Evolutionary conservation across 2,797 vertebrate genomes (phyloP), one percentile per base, ranked within the genome.

Genomic region (Enteromius afrohamiltoni): DNA sequence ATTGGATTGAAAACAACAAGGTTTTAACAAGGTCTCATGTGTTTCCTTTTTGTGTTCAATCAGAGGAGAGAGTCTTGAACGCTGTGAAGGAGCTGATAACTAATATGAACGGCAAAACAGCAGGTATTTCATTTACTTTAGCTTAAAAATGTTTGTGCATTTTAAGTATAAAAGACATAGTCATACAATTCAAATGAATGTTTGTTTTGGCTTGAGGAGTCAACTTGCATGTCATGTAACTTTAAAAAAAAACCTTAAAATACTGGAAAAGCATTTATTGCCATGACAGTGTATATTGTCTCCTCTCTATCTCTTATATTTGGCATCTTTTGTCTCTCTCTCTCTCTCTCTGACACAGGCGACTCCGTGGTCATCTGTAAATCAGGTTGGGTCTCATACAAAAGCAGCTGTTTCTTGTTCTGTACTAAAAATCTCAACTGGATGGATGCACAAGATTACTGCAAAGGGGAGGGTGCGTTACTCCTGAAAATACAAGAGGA

Each of bases 401-500:
- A 3, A 10, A 67, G 47, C 19, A 79, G 21, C 45, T 86, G 85
- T 69, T 86, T 78, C n/a, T 55, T 83, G 0, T 79, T 86, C 37
- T 86, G 76, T 21, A 37, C 0, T 0, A 1, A 74, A 19, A 0
- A 2, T 8, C 21, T 83, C 34, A 26, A 9, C 47, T 86, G 85
- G 85, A 19, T 34, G 31, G 26, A 47, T 5, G 75, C 80, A 6
- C 45, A 49, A 79, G 80, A 75, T 67, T 75, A 83, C 60, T 83
- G 85, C 37, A 79, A n/a, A n/a, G 19, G 13, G 14, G 76, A 75
- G 49, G 49, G 8, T 3, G 60, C 67, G 0, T 65, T 21, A 16
- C 85, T 86, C 55, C 23, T 86, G 37, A 79, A 78, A 79, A 26
- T 86, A 23, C 62, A 86, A 82, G 45, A 42, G 2, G 10, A 31